Evolutionary conservation across 2,113 vertebrate species (phyloP), one percentile per base, ranked within the genome.

Genomic region (Mobula birostris): DNA sequence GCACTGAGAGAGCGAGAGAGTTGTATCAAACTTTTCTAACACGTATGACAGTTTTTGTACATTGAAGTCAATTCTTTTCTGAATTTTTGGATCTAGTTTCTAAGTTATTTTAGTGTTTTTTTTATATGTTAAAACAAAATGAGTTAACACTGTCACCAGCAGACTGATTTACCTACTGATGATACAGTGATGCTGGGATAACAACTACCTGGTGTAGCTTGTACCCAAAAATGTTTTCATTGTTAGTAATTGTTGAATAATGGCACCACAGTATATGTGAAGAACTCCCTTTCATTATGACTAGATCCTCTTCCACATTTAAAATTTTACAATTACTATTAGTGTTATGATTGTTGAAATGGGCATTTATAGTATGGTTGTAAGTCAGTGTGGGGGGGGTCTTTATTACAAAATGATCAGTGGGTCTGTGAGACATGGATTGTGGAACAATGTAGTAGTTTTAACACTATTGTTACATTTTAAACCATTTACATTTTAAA

Each of bases 391-490:
- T 95, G 95, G 96, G 95, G 72, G 83, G 82, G 96, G 36, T 48
- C 91, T 93, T 93, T 93, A 93, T 90, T 66, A 90, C 66, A 79
- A 90, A 74, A 74, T 98, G 98, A 97, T 97, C 96, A 97, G 96
- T 97, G 98, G 98, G 97, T 99, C 97, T 98, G 98, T 98, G 98
- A 98, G 97, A 97, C 97, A 98, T 98, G 98, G 97, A 93, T 97
- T 99, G 98, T 99, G 98, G 98, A 97, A 98, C 98, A 97, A 98
- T 98, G 98, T 99, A 98, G 98, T 99, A 97, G 96, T 99, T 99
- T 98, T 98, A 99, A 99, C 98, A 98, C 97, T 98, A 99, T 99
- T 99, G 98, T 99, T 98, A 99, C 98, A 97, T 99, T 99, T 98
- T 98, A 98, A 98, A 98, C 98, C 98, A 98, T 99, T 99, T 99